phyloP scores from a whole-genome alignment of 2,888 invertebrate genomes.

The Drosophila eohydei region DNA sequence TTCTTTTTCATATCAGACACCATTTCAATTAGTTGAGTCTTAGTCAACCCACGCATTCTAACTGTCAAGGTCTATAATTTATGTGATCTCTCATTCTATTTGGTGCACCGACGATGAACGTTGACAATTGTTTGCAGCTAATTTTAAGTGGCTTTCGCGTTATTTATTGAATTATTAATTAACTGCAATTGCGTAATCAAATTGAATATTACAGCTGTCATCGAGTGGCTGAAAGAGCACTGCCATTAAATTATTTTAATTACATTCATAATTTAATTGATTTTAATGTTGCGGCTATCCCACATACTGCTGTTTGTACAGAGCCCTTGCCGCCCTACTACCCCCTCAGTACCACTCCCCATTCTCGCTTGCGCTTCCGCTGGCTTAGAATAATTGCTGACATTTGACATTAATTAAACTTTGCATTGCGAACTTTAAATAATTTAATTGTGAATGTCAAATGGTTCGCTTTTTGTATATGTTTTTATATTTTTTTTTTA shows the following conservation, averaged over 20 bases:
- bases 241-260: slow-evolving; percentile 76
- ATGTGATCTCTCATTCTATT: slow-evolving; percentile 31
- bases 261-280: slow-evolving; percentile 79
- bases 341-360: background rate
- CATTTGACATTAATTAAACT: slow-evolving; percentile 73
- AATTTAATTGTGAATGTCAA: slow-evolving; percentile 51
- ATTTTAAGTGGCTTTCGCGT: slow-evolving; percentile 63
- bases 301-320: background rate
- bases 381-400: slow-evolving; percentile 77
- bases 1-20: background rate
- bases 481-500: background rate
- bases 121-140: slow-evolving; percentile 64
- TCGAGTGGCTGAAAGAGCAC: slow-evolving; percentile 44
- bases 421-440: slow-evolving; percentile 54
- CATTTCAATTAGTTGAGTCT: slow-evolving; percentile 7
- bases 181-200: slow-evolving; percentile 71
- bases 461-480: slow-evolving; percentile 7
- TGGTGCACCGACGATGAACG: slow-evolving; percentile 18
- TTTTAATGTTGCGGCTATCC: slow-evolving; percentile 63
- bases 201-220: slow-evolving; percentile 75
- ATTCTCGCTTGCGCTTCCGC: slow-evolving; percentile 4
- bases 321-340: background rate
- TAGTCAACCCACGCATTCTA: background rate
- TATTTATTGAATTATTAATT: slow-evolving; percentile 79
- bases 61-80: slow-evolving; percentile 56